Evolutionary conservation across 2,113 vertebrate genomes (phyloP).

Genomic region (Cepphus grylle): DNA sequence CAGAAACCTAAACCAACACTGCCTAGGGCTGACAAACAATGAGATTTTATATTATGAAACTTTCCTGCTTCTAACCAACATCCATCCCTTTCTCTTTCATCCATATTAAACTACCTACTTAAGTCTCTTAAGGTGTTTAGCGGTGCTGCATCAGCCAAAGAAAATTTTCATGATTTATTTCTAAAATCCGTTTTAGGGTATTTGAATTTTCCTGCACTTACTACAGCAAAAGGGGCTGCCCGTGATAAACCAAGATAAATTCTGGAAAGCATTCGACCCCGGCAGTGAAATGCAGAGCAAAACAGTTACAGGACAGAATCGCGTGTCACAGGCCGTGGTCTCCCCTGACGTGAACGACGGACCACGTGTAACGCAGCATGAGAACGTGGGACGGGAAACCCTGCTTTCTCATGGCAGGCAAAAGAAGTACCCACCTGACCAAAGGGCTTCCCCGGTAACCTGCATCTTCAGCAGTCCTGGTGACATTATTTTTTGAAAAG

Average conservation of each 20-base stretch:
- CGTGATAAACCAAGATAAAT: not conserved
- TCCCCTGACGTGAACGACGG: fast-evolving
- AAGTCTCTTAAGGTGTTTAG: not conserved
- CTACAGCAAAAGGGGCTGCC: not conserved
- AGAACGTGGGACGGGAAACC: not conserved
- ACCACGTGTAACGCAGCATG: fast-evolving
- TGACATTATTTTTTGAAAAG: not conserved
- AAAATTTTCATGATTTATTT: not conserved
- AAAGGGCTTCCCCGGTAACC: not conserved
- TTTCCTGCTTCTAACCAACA: not conserved
- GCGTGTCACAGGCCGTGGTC: not conserved
- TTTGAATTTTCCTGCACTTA: not conserved
- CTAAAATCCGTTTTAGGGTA: not conserved
- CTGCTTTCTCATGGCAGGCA: not conserved
- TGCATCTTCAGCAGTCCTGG: not conserved
- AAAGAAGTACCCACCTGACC: not conserved
- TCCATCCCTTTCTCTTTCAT: not conserved
- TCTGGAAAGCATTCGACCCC: not conserved
- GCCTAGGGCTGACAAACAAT: slow-evolving; percentile 19
- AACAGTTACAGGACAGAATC: not conserved
- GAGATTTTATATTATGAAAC: not conserved
- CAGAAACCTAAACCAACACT: not conserved
- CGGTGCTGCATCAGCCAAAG: not conserved
- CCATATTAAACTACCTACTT: not conserved
- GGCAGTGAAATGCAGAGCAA: not conserved